Evolutionary conservation across 2,888 invertebrate species (phyloP).

Genomic region (Catocala fraxini): DNA sequence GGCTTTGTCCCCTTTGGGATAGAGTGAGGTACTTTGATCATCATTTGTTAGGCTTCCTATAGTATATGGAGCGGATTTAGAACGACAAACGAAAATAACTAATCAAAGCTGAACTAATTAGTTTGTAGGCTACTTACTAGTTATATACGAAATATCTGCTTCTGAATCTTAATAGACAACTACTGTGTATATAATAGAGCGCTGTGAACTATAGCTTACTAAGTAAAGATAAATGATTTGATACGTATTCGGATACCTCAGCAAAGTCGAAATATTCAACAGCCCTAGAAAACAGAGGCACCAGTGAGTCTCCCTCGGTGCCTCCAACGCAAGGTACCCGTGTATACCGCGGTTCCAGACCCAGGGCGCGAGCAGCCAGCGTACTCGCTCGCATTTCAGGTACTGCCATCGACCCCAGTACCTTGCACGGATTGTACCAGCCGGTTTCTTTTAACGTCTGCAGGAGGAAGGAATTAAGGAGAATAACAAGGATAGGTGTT

Average conservation of each 20-base stretch:
- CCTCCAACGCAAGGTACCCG: conserved; percentile 81
- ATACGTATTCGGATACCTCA: conserved; percentile 58
- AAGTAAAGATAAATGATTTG: too few relatives aligned
- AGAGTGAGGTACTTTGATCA: conserved; percentile 19
- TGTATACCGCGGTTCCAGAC: conserved; percentile 75
- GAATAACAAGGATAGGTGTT: not conserved
- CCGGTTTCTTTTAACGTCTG: conserved; percentile 80
- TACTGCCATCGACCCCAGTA: conserved; percentile 79
- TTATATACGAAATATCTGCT: too few relatives aligned
- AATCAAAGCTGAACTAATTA: too few relatives aligned
- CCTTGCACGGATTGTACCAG: conserved; percentile 76
- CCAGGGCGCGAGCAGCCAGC: conserved; percentile 74
- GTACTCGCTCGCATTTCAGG: conserved; percentile 83
- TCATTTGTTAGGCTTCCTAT: conserved; percentile 43
- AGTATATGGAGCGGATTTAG: not conserved
- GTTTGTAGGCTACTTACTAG: too few relatives aligned
- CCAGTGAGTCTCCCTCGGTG: conserved; percentile 75
- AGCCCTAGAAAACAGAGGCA: conserved; percentile 80
- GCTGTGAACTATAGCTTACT: too few relatives aligned
- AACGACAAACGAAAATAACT: not conserved
- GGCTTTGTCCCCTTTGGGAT: conserved; percentile 29
- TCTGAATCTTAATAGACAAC: too few relatives aligned
- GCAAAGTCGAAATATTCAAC: conserved; percentile 78
- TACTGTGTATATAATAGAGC: too few relatives aligned
- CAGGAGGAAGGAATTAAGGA: conserved; percentile 1